A percentile compares a stretch with the other conserved stretches of the same genome.
These are phyloP conservation scores for Drosophila testacea DNA, from an alignment of 2,888 invertebrate genomes.

Conservation along the genomic window DNA sequence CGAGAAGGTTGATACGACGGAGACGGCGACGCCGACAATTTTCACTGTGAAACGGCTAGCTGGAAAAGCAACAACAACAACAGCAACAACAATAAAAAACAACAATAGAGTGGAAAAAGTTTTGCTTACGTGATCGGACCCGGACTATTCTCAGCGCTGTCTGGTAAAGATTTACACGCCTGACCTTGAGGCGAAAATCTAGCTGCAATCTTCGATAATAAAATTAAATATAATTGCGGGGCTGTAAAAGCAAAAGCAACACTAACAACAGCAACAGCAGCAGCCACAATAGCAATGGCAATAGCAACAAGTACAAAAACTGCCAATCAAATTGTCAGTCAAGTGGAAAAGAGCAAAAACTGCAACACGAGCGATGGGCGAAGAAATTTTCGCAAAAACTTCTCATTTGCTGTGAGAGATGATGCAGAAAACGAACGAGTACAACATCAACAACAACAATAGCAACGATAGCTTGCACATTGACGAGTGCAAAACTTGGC, in stretches of 20 bases:
- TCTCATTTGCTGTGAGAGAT: slow-evolving; percentile 70
- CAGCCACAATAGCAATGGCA: slow-evolving; percentile 26
- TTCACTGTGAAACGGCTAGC: slow-evolving; percentile 43
- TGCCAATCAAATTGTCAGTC: slow-evolving; percentile 79
- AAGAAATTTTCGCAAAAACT: slow-evolving; percentile 77
- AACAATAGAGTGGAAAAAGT: slow-evolving; percentile 47
- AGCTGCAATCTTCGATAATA: slow-evolving; percentile 82
- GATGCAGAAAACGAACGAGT: slow-evolving; percentile 71
- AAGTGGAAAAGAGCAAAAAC: slow-evolving; percentile 79
- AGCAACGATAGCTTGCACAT: slow-evolving; percentile 40
- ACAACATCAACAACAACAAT: slow-evolving; percentile 30
- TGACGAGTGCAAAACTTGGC: slow-evolving; percentile 76
- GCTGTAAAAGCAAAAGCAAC: slow-evolving; percentile 60
- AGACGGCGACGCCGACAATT: slow-evolving; percentile 36
- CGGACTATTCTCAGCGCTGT: slow-evolving; percentile 60
- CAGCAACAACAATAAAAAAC: slow-evolving; percentile 14
- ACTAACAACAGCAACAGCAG: slow-evolving; percentile 19
- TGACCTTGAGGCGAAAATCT: slow-evolving; percentile 79
- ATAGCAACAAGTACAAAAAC: slow-evolving; percentile 68
- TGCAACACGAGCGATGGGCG: slow-evolving; percentile 64
- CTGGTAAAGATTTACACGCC: slow-evolving; percentile 78
- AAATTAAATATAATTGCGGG: slow-evolving; percentile 82
- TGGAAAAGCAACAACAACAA: slow-evolving; percentile 47
- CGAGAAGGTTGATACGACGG: slow-evolving; percentile 38
- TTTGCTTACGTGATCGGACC: slow-evolving; percentile 74